phyloP scores from a whole-genome alignment of 2,113 vertebrate species.

The Edolisoma coerulescens region DNA sequence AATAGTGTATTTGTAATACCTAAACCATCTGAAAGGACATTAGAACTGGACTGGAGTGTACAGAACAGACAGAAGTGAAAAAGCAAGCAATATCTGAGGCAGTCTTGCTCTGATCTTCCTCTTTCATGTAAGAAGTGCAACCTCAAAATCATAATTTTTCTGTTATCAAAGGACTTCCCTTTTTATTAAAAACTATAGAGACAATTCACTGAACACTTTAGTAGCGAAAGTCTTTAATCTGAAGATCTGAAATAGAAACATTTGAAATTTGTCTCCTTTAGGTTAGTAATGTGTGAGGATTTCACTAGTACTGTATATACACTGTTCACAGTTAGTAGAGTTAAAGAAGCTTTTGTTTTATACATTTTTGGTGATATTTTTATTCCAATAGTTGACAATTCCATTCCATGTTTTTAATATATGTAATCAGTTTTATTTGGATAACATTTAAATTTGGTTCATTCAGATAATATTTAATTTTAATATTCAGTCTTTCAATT shows the following conservation, averaged over 20 bases:
- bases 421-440: neutral
- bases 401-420: neutral
- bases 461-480: neutral
- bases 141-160: neutral
- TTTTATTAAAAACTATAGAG: neutral
- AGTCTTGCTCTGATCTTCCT: neutral
- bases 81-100: fast-evolving
- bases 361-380: neutral
- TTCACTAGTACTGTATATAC: neutral
- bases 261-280: neutral
- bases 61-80: neutral
- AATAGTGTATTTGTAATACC: neutral
- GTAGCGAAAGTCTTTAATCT: neutral
- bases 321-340: neutral
- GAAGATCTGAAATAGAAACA: neutral
- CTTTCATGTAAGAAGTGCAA: neutral
- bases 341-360: neutral
- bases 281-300: neutral
- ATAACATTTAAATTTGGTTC: neutral
- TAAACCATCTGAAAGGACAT: neutral
- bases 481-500: neutral
- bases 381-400: neutral
- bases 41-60: neutral
- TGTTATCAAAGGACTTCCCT: neutral
- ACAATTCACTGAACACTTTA: neutral